Evolutionary conservation across 1,140 invertebrate species (phyloP), one percentile per base, ranked within the genome.

Genomic region (Sitobion miscanthi): DNA sequence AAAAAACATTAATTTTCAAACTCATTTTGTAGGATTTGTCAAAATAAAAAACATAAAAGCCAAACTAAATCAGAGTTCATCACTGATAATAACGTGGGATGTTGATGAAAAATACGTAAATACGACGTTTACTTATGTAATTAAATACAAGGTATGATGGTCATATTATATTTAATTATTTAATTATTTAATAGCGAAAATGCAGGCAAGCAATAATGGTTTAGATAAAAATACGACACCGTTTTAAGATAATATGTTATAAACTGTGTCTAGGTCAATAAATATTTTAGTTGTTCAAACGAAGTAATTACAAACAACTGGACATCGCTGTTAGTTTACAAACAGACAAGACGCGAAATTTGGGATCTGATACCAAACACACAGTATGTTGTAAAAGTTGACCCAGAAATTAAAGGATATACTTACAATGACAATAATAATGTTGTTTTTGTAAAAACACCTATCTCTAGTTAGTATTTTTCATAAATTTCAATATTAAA

Each of bases 1-100:
- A 62, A 30, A 62, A 25, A 8, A 30, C 6, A 49, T 49, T 17
- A 49, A 17, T 49, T 49, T 49, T 49, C 14, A 49, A 49, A 21
- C 1, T 23, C 5, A 49, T 89, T 89, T 54, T 89, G 6, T 38
- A 89, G 87, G n/a, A 52, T 20, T n/a, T 54, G 20, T 89, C 3
- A 3, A 52, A 52, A 89, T 89, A 89, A 17, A 89, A 89, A 89
- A 89, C 49, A 21, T 89, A 35, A 89, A 54, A 89, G 17, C 87
- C 21, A 11, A 89, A 54, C 9, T 89, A 17, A 89, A 89, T 52
- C 14, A 89, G 5, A 35, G 2, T 54, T 52, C 87, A 89, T 35
- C 87, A 54, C 14, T 89, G 2, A 11, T 14, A 30, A 30, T 89
- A 89, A 89, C 87, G 5, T 89, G 87, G 87, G 87, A 89, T n/a